phyloP scores from a whole-genome alignment of 2,797 vertebrate species.

The Hemibagrus guttatus region DNA sequence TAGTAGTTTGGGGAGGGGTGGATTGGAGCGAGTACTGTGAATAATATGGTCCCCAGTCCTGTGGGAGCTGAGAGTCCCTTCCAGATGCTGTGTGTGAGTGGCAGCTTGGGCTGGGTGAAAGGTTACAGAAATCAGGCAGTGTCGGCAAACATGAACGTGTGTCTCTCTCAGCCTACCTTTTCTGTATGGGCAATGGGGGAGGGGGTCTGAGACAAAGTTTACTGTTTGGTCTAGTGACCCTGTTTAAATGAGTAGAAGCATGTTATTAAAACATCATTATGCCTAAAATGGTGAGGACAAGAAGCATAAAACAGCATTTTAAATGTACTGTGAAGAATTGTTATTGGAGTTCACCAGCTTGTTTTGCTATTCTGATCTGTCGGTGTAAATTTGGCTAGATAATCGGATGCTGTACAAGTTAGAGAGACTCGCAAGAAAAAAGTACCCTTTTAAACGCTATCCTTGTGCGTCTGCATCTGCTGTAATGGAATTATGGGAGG shows the following conservation, averaged over 20 bases:
- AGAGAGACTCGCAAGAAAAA: neutral
- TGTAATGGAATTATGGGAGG: conserved; percentile 20
- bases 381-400: conserved; percentile 6
- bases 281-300: neutral
- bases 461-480: neutral
- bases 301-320: neutral
- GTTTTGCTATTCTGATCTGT: neutral
- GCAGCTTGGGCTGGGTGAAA: conserved; percentile 53
- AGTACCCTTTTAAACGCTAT: conserved; percentile 14
- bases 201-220: conserved; percentile 15
- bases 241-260: conserved; percentile 21
- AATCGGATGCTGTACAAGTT: neutral
- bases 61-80: conserved; percentile 44
- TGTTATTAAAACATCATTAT: neutral
- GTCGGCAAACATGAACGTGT: conserved; percentile 18
- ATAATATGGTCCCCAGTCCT: conserved; percentile 46
- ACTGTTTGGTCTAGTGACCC: neutral
- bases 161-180: conserved; percentile 15
- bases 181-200: conserved; percentile 8
- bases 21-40: conserved; percentile 38
- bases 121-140: conserved; percentile 52
- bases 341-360: neutral
- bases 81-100: conserved; percentile 52
- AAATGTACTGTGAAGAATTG: neutral
- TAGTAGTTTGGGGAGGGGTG: conserved; percentile 33